Evolutionary conservation across 2,797 vertebrate species (phyloP).

Genomic region (Gorsachius magnificus): DNA sequence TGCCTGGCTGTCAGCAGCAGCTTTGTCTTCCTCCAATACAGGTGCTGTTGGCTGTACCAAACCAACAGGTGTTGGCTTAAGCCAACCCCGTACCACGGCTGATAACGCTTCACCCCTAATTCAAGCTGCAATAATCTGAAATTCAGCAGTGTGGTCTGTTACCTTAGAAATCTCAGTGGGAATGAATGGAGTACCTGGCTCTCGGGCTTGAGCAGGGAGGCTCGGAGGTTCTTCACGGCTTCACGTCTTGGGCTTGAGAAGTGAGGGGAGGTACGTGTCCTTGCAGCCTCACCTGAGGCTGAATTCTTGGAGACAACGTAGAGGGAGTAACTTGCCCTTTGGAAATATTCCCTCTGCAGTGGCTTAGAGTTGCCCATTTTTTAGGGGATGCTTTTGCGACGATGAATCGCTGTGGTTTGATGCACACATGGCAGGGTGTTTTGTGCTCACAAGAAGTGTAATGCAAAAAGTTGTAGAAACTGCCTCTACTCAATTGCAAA

Average conservation of each 20-base stretch:
- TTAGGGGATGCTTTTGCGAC: neutral
- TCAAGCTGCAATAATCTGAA: neutral
- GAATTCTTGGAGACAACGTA: neutral
- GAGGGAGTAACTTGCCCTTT: neutral
- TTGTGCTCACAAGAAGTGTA: neutral
- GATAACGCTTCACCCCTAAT: fast-evolving
- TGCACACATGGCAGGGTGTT: fast-evolving
- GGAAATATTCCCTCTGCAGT: neutral
- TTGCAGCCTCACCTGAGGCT: neutral
- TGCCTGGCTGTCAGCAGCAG: neutral
- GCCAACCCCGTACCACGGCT: fast-evolving
- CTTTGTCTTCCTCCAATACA: neutral
- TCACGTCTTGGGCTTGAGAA: neutral
- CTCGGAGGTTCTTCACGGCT: neutral
- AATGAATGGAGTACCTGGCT: fast-evolving
- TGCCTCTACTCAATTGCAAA: fast-evolving
- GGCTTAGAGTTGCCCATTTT: neutral
- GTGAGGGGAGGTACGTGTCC: neutral
- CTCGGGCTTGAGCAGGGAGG: neutral
- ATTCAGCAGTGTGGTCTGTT: neutral
- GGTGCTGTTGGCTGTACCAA: neutral
- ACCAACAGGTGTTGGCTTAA: neutral
- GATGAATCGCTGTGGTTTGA: fast-evolving
- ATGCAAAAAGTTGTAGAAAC: neutral
- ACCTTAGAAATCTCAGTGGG: neutral